phyloP scores from a whole-genome alignment of 2,888 invertebrate species.

The Leistus spinibarbis region DNA sequence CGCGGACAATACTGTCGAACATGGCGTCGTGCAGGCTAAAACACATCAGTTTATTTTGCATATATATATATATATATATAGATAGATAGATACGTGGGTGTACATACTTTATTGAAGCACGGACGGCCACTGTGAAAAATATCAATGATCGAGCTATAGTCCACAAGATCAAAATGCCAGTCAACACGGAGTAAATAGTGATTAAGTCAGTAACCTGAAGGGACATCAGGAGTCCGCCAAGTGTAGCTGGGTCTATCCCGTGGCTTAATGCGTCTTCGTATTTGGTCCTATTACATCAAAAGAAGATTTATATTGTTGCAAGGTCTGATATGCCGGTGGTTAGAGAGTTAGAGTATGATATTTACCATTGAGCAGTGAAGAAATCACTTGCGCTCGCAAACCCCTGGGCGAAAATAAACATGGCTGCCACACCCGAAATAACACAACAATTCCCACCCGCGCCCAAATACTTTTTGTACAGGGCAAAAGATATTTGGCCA shows the following conservation, averaged over 20 bases:
- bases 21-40: constrained; percentile 74
- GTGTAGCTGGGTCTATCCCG: neutral
- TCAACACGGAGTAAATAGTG: constrained; percentile 56
- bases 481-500: constrained; percentile 60
- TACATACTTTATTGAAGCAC: constrained; percentile 61
- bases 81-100: constrained; percentile 34
- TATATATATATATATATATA: constrained; percentile 55
- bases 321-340: too few species aligned
- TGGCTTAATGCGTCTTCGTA: constrained; percentile 46
- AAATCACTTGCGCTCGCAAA: constrained; percentile 54
- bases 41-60: too few species aligned
- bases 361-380: constrained; percentile 51
- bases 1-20: constrained; percentile 71
- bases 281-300: constrained; percentile 45
- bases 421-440: constrained; percentile 58
- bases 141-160: constrained; percentile 57
- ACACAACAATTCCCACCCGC: constrained; percentile 63
- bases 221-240: constrained; percentile 40
- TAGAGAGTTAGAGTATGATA: too few species aligned
- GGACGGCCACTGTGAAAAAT: constrained; percentile 69
- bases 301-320: neutral
- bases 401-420: constrained; percentile 62
- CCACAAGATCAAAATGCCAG: constrained; percentile 54
- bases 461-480: constrained; percentile 63
- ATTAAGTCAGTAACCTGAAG: constrained; percentile 52